phyloP scores from a whole-genome alignment of 2,113 vertebrate species.

The Muscicapa adusta region DNA sequence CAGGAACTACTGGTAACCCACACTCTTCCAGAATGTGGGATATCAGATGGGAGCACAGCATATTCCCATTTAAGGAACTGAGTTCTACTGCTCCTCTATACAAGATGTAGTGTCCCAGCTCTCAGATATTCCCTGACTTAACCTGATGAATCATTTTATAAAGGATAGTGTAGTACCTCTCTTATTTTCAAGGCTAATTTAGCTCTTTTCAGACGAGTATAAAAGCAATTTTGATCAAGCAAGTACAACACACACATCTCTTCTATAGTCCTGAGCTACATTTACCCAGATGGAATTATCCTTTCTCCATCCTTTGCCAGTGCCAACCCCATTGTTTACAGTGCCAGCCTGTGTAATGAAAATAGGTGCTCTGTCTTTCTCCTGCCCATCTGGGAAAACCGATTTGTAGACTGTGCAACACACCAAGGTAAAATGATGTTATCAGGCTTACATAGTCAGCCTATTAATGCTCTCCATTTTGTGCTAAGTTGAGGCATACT shows the following conservation, averaged over 20 bases:
- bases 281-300: background rate
- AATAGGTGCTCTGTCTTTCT: background rate
- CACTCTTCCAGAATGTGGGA: background rate
- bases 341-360: background rate
- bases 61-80: background rate
- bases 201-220: background rate
- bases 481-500: background rate
- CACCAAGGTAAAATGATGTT: background rate
- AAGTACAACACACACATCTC: background rate
- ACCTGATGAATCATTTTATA: background rate
- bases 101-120: background rate
- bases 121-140: background rate
- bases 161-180: background rate
- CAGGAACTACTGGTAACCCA: background rate
- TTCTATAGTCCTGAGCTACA: background rate
- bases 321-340: background rate
- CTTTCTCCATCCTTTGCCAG: background rate
- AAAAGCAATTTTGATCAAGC: background rate
- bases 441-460: background rate
- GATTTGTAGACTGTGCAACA: background rate
- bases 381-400: background rate
- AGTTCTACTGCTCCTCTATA: background rate
- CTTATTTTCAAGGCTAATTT: background rate
- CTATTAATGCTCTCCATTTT: background rate
- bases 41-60: background rate